A percentile compares a stretch with the other conserved stretches of the same genome.
phyloP scores from a whole-genome alignment of 2,113 vertebrate species.

The human (Homo sapiens) region GRCh38 chr3:75032001-75032500 shows the following conservation, averaged over 20 bases:
- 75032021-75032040: not conserved
- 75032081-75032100: not conserved
- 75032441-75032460: not conserved
- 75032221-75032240: not conserved
- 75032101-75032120: not conserved
- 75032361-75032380: not conserved
- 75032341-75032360: not conserved
- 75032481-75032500: not conserved
- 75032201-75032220: not conserved
- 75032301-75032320: not conserved
- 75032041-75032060: not conserved
- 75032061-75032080: not conserved
- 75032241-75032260: not conserved
- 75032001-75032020: not conserved
- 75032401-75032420: not conserved
- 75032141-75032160: not conserved
- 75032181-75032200: not conserved
- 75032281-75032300: rapidly evolving
- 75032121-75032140: not conserved
- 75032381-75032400: not conserved
- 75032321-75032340: not conserved
- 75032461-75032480: not conserved
- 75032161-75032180: not conserved
- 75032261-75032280: not conserved
- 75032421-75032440: not conserved